Base-by-base conservation (phyloP, 2,888 invertebrate species). In the Torymus tubicola region DNA sequence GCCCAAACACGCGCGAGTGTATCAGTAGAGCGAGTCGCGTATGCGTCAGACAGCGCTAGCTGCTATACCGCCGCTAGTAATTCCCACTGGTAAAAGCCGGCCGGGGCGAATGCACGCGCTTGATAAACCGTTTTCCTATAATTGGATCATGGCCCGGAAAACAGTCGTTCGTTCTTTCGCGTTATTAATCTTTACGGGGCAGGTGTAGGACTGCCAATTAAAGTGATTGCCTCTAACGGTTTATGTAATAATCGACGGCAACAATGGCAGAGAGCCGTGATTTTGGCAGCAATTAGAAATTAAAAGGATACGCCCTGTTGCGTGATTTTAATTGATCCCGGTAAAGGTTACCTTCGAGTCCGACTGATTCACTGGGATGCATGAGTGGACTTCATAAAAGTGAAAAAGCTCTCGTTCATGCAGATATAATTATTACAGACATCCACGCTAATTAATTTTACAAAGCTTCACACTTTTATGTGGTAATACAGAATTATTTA, bases 61-160 rank as follows among this genome's bases (percentile, higher is more conserved):
- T 31, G 31, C 31, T 31, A 31, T 5, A 5, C 21, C 21, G 31
- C 3, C 31, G 31, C 31, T 31, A n/a, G 50, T 50, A 65, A 78
- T 67, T 78, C 78, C 78, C 70, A 70, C n/a, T 68, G 68, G 60
- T 31, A 42, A 50, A 64, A 11, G 68, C 75, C 58, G 50, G 71
- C 64, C 57, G 65, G 16, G 42, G 21, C 58, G 55, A 57, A 14
- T 24, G 2, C 42, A 50, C 71, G 67, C 61, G 21, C 50, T 73
- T 74, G 74, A 69, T 69, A 74, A 79, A 79, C 69, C 42, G 79
- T 79, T 79, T 79, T 79, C 79, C 79, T 74, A 74, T 79, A 79
- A 79, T 79, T 79, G 74, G 63, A 79, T 69, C 69, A 24, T 42
- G 53, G 14, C 18, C 52, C 50, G 79, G 64, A 69, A 79, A 74